Evolutionary conservation across 2,113 vertebrate genomes (phyloP).

Genomic region (Urocolius indicus): DNA sequence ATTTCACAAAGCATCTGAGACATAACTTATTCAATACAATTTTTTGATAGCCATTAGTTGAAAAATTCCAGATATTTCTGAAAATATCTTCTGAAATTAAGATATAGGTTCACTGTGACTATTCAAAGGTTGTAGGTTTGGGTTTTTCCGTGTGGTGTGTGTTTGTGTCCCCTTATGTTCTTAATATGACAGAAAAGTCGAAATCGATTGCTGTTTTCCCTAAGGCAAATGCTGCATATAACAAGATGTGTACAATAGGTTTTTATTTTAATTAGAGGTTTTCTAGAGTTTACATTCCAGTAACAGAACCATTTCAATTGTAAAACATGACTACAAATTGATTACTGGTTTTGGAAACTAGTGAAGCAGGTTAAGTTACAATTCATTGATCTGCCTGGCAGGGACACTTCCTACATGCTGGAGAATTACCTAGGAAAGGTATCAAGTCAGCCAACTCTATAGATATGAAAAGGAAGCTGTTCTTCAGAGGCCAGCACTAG

Average conservation of each 20-base stretch:
- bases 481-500: conserved; percentile 23
- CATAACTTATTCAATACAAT: background rate
- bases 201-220: background rate
- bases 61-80: background rate
- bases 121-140: background rate
- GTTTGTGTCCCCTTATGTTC: background rate
- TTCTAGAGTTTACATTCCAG: background rate
- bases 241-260: background rate
- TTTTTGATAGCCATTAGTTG: background rate
- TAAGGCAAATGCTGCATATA: conserved; percentile 28
- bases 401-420: background rate
- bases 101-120: background rate
- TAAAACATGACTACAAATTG: background rate
- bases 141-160: background rate
- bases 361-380: background rate
- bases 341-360: background rate
- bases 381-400: background rate
- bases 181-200: conserved; percentile 23
- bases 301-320: conserved; percentile 19
- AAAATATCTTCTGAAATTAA: conserved; percentile 46
- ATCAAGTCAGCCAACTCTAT: background rate
- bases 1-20: background rate
- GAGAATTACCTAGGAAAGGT: conserved; percentile 20
- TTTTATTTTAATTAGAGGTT: conserved; percentile 52
- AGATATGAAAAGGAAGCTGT: conserved; percentile 1